These are phyloP conservation scores for Bombyx mori DNA, from an alignment of 1,140 invertebrate genomes.

Conservation along the genomic window ASM3026992v2 NC_085121.1:12852501-12853000, in stretches of 20 bases:
- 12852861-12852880: not conserved
- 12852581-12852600: too few species aligned
- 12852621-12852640: conserved; percentile 1
- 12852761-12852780: conserved; percentile 50
- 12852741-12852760: conserved; percentile 41
- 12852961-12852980: conserved; percentile 46
- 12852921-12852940: conserved; percentile 28
- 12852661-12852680: not conserved
- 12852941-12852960: conserved; percentile 61
- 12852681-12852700: too few species aligned
- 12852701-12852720: conserved; percentile 43
- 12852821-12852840: not conserved
- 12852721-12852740: conserved; percentile 34
- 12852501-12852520: too few species aligned
- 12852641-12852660: not conserved
- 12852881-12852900: conserved; percentile 21
- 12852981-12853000: conserved; percentile 49
- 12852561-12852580: too few species aligned
- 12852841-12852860: too few species aligned
- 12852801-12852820: conserved; percentile 28
- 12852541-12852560: conserved; percentile 1
- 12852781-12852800: conserved; percentile 35
- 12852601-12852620: too few species aligned
- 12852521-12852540: too few species aligned
- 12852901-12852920: conserved; percentile 33